These are phyloP conservation scores for Drosophila busckii DNA, from an alignment of 1,140 invertebrate species.

Conservation along the genomic window DNA sequence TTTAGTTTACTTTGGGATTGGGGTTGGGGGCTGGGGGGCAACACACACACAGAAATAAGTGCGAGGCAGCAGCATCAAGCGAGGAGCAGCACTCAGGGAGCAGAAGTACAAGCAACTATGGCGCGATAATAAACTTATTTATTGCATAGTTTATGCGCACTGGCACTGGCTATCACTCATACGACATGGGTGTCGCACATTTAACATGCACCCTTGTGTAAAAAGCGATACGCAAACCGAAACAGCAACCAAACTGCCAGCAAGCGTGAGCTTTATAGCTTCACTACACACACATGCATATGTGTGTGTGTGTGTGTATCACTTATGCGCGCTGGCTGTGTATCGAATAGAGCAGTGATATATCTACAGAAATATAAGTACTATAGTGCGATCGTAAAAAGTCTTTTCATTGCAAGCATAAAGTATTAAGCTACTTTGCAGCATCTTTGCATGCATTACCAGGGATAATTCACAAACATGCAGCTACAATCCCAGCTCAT, in stretches of 20 bases:
- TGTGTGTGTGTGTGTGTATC: conserved; percentile 1
- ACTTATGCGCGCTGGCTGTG: no score
- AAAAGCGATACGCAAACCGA: conserved; percentile 47
- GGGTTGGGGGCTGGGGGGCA: not conserved
- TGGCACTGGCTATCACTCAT: conserved; percentile 64
- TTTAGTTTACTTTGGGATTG: no score
- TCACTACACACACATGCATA: not conserved
- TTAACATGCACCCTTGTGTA: conserved; percentile 69
- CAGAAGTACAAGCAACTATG: not conserved
- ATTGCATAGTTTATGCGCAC: conserved; percentile 68
- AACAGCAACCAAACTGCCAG: conserved; percentile 7
- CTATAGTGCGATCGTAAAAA: conserved; percentile 76
- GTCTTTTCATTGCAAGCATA: conserved; percentile 75
- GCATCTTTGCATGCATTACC: conserved; percentile 74
- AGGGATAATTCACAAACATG: conserved; percentile 69
- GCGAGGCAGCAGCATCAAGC: no score
- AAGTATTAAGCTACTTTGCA: conserved; percentile 77
- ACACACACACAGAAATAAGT: not conserved
- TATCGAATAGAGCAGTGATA: conserved; percentile 51
- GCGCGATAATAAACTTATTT: conserved; percentile 70
- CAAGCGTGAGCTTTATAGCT: not conserved
- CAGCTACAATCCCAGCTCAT: conserved; percentile 3
- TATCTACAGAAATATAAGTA: conserved; percentile 66
- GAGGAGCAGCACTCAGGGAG: conserved; percentile 6
- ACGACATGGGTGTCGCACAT: conserved; percentile 65